These are phyloP conservation scores for Danio jaintianensis DNA, from an alignment of 2,797 vertebrate genomes.

Conservation along the genomic window DNA sequence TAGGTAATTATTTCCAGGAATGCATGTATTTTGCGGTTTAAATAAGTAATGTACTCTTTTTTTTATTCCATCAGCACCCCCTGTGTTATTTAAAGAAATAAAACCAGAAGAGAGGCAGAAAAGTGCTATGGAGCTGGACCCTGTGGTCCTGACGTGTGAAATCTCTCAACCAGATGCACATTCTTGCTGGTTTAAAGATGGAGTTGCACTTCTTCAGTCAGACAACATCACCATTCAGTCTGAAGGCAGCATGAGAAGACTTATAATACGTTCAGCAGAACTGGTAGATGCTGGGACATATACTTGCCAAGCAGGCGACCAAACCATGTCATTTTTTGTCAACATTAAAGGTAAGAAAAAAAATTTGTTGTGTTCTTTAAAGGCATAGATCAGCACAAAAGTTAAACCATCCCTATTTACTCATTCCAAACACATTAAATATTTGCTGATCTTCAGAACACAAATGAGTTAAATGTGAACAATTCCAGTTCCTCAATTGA, in stretches of 20 bases:
- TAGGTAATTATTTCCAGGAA: neutral
- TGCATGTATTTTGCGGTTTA: neutral
- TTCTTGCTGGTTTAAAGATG: constrained; percentile 84
- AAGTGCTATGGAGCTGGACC: constrained; percentile 79
- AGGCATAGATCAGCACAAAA: too few species aligned
- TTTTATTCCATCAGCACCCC: constrained; percentile 66
- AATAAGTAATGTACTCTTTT: neutral
- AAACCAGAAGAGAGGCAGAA: constrained; percentile 76
- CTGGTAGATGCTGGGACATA: constrained; percentile 81
- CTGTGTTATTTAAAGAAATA: constrained; percentile 73
- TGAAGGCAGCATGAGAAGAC: constrained; percentile 78
- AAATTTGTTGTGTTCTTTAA: neutral
- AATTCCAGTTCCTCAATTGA: too few species aligned
- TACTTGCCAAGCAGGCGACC: constrained; percentile 77
- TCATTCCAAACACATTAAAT: too few species aligned
- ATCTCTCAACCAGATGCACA: constrained; percentile 78
- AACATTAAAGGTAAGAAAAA: constrained; percentile 77
- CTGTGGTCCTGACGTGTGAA: constrained; percentile 85
- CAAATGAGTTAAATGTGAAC: too few species aligned
- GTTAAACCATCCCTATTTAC: too few species aligned
- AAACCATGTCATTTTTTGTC: constrained; percentile 81
- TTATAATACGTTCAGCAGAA: constrained; percentile 80
- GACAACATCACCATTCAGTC: constrained; percentile 79
- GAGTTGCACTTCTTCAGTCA: constrained; percentile 73
- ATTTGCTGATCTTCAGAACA: too few species aligned